These are phyloP conservation scores for Mycogona germanica DNA, from an alignment of 2,888 invertebrate genomes.

Conservation along the genomic window DNA sequence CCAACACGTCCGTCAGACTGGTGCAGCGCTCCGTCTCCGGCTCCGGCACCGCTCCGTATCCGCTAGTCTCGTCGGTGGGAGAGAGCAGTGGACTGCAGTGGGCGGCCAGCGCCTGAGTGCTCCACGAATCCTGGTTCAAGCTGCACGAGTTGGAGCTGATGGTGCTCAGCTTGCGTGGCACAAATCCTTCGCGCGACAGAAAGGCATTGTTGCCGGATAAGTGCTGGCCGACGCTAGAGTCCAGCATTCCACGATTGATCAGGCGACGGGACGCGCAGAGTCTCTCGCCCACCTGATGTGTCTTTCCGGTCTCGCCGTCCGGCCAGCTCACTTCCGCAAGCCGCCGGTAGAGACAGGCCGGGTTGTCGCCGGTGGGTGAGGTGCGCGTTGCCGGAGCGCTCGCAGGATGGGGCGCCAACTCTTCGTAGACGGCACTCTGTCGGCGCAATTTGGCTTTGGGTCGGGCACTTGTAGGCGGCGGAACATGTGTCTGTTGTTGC, in stretches of 20 bases:
- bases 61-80: background rate
- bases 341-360: background rate
- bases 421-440: slow-evolving; percentile 18
- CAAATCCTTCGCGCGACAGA: slow-evolving; percentile 1
- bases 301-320: no score
- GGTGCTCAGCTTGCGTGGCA: slow-evolving; percentile 26
- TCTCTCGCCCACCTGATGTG: no score
- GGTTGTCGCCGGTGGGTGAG: background rate
- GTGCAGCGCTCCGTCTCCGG: no score
- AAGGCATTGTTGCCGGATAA: no score
- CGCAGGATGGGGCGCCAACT: background rate
- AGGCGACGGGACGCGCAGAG: no score
- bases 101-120: background rate
- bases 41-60: no score
- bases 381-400: background rate
- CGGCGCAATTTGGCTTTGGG: slow-evolving; percentile 18
- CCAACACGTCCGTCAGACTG: background rate
- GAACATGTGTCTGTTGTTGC: no score
- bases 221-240: no score
- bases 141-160: slow-evolving; percentile 25
- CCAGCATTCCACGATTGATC: no score
- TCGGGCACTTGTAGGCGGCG: slow-evolving; percentile 8
- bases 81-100: background rate
- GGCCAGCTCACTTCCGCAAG: background rate
- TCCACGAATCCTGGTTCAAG: slow-evolving; percentile 20